Conservation (phyloP, 1,140 invertebrate species). For the Neodiprion fabricii region DNA sequence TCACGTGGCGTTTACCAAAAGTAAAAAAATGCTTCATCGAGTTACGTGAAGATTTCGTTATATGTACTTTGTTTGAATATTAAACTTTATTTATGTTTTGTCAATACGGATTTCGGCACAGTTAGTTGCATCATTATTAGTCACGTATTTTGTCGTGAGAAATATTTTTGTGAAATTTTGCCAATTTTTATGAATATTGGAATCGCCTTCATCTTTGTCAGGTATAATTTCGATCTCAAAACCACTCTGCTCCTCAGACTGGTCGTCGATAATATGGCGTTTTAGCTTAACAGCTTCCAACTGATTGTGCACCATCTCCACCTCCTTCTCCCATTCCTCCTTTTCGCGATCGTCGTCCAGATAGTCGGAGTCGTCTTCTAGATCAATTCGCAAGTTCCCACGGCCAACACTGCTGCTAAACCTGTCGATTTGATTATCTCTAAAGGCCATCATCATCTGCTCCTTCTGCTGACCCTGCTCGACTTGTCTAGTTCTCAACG, state of each 20-base stretch:
- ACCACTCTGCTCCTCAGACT: neutral
- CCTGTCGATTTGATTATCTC: conserved; percentile 5
- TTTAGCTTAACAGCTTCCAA: conserved; percentile 4
- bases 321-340: conserved; percentile 20
- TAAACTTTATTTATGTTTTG: neutral
- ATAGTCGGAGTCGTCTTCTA: neutral
- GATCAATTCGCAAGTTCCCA: neutral
- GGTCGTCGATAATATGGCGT: neutral
- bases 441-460: neutral
- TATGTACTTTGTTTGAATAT: neutral
- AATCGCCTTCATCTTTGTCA: neutral
- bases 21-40: neutral
- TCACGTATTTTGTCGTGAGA: neutral
- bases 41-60: neutral
- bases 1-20: too few species aligned
- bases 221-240: conserved; percentile 19
- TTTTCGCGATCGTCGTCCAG: neutral
- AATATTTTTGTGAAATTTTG: neutral
- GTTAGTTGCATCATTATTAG: neutral
- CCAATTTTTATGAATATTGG: neutral
- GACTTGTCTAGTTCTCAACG: neutral
- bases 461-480: neutral
- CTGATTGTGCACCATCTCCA: conserved; percentile 11
- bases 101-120: neutral
- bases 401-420: neutral